phyloP scores from a whole-genome alignment of 1,140 invertebrate species.

The Penaeus vannamei region DNA sequence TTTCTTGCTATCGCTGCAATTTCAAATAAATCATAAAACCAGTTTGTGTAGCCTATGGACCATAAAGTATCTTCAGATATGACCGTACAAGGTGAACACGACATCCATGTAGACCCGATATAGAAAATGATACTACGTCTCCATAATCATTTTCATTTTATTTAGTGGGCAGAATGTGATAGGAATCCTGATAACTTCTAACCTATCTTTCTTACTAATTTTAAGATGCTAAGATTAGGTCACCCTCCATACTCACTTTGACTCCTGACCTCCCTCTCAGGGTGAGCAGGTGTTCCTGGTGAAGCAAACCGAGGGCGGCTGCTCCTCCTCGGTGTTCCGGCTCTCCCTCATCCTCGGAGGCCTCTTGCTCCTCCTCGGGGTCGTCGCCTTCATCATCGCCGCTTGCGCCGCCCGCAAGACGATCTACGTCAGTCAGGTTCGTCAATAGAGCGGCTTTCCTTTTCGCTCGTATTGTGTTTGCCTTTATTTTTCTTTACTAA shows the following conservation, averaged over 20 bases:
- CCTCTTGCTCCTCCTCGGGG: slow-evolving; percentile 59
- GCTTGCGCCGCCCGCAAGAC: slow-evolving; percentile 55
- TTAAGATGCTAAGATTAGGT: not conserved
- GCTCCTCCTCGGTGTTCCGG: slow-evolving; percentile 64
- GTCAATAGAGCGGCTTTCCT: not conserved
- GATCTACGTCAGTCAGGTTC: slow-evolving; percentile 55
- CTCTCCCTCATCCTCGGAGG: slow-evolving; percentile 65
- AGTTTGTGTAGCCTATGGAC: no score
- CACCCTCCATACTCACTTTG: not conserved
- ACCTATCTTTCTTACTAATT: no score
- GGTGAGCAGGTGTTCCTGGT: slow-evolving; percentile 60
- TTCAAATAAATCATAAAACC: no score
- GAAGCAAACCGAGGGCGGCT: slow-evolving; percentile 50
- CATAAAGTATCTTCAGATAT: no score
- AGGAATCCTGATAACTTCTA: no score
- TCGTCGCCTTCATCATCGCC: slow-evolving; percentile 62
- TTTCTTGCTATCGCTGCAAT: no score
- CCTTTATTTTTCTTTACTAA: not conserved
- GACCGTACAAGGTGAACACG: no score
- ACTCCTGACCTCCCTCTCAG: not conserved
- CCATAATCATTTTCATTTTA: no score
- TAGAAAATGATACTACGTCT: no score
- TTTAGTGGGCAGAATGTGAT: no score
- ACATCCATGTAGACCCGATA: no score
- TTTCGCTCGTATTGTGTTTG: not conserved